Percentiles rank a stretch among this genome's conserved stretches.
phyloP scores from a whole-genome alignment of 2,113 vertebrate genomes.

The Micronycteris hirsuta region DNA sequence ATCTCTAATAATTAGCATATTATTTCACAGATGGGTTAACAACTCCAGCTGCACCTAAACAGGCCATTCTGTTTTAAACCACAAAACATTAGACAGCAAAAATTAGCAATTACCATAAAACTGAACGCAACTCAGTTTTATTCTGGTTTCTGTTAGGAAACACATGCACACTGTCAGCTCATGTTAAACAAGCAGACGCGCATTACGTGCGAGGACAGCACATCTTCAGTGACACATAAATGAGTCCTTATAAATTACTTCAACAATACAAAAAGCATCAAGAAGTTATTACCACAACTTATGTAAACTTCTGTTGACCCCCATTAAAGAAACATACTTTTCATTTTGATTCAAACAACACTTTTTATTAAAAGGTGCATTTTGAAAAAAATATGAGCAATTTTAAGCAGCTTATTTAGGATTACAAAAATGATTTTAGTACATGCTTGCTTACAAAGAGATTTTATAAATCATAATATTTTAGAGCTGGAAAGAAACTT shows the following conservation, averaged over 20 bases:
- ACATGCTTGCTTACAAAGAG: slow-evolving; percentile 13
- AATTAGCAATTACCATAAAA: slow-evolving; percentile 46
- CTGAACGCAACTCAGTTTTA: slow-evolving; percentile 60
- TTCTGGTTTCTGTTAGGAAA: slow-evolving; percentile 50
- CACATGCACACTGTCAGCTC: slow-evolving; percentile 75
- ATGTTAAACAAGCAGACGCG: slow-evolving; percentile 54
- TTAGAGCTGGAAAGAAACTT: slow-evolving; percentile 35
- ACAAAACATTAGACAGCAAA: slow-evolving; percentile 32
- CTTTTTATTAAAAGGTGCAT: slow-evolving; percentile 68
- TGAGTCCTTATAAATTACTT: not conserved
- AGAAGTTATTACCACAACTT: slow-evolving; percentile 19
- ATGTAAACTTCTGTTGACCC: not conserved
- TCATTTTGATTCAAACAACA: slow-evolving; percentile 54
- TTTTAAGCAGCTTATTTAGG: slow-evolving; percentile 78
- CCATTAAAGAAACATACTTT: not conserved
- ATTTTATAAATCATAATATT: slow-evolving; percentile 34
- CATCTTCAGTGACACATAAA: not conserved
- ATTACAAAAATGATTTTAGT: slow-evolving; percentile 57
- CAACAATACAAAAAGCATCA: slow-evolving; percentile 9
- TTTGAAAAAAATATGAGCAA: slow-evolving; percentile 52
- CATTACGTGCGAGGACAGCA: not conserved
- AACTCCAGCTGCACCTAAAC: slow-evolving; percentile 33
- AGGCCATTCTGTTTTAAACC: slow-evolving; percentile 50
- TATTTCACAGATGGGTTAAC: slow-evolving; percentile 35
- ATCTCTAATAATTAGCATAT: slow-evolving; percentile 66